phyloP scores from a whole-genome alignment of 2,888 invertebrate genomes.

The Lordiphosa andalusiaca region DNA sequence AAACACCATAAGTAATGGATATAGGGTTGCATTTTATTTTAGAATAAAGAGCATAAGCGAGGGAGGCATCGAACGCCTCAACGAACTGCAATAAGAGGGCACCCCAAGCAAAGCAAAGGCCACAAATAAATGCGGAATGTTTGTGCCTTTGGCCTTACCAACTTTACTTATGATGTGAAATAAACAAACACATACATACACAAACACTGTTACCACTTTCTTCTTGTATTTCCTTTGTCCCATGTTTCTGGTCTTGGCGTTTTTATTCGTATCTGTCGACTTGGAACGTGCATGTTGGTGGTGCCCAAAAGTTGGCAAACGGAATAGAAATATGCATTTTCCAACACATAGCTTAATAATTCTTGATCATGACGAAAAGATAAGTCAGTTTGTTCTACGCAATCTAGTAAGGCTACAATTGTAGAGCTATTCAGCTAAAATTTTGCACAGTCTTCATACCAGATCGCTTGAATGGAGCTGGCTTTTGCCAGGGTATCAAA shows the following conservation, averaged over 20 bases:
- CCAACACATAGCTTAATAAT: no score
- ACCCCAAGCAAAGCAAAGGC: constrained; percentile 13
- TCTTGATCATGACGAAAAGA: no score
- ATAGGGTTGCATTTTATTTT: constrained; percentile 69
- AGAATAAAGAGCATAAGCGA: constrained; percentile 38
- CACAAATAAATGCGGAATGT: constrained; percentile 54
- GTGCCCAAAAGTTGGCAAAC: no score
- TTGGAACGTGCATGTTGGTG: no score
- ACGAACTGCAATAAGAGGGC: constrained; percentile 30
- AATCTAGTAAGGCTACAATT: no score
- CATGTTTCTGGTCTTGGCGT: no score
- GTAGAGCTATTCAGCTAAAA: no score
- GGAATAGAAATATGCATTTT: no score
- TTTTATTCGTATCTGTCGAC: no score
- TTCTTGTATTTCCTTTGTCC: constrained; percentile 3
- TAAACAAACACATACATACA: background rate
- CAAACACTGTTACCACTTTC: constrained; percentile 25
- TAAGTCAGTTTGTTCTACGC: no score
- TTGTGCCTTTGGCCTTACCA: constrained; percentile 25
- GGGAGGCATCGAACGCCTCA: constrained; percentile 36
- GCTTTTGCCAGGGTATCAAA: constrained; percentile 20
- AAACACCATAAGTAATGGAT: background rate
- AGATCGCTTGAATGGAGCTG: no score
- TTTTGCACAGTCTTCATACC: no score
- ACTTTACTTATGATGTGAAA: constrained; percentile 30